A percentile compares a stretch with the other conserved stretches of the same genome.
Conservation (phyloP, 2,113 vertebrate genomes). For the Cyanistes caeruleus region DNA sequence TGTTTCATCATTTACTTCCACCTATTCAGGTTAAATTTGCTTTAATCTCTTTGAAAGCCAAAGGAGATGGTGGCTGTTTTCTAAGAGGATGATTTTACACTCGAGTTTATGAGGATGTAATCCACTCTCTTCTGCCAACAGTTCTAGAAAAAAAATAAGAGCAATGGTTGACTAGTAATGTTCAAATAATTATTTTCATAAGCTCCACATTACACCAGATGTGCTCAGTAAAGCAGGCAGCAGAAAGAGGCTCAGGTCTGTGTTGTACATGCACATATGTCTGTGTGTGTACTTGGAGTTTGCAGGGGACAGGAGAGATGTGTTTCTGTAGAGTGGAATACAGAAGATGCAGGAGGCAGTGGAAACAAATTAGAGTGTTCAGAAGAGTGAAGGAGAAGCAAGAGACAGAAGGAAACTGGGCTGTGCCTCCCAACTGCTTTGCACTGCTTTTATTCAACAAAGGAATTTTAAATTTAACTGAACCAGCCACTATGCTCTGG, state of each 20-base stretch:
- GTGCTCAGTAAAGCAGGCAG: neutral
- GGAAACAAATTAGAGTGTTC: neutral
- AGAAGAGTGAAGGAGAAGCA: neutral
- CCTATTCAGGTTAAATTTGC: conserved; percentile 16
- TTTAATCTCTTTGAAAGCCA: conserved; percentile 21
- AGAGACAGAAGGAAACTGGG: neutral
- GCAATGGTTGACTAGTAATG: neutral
- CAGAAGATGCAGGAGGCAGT: neutral
- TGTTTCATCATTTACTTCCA: conserved; percentile 18
- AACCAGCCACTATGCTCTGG: neutral
- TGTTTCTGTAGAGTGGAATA: neutral
- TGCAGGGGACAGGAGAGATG: neutral
- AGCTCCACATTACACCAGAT: conserved; percentile 15
- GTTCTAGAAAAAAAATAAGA: conserved; percentile 10
- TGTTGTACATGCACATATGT: neutral
- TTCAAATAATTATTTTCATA: conserved; percentile 56
- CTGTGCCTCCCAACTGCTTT: neutral
- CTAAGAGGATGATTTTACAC: conserved; percentile 4
- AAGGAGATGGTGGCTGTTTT: conserved; percentile 3
- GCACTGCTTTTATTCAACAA: conserved; percentile 28
- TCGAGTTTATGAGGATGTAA: neutral
- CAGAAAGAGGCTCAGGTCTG: neutral
- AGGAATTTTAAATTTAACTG: conserved; percentile 31
- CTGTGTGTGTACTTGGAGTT: neutral
- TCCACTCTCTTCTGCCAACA: conserved; percentile 28